These are phyloP conservation scores for Gallirallus australis DNA, from an alignment of 2,797 vertebrate genomes.

Conservation along the genomic window DNA sequence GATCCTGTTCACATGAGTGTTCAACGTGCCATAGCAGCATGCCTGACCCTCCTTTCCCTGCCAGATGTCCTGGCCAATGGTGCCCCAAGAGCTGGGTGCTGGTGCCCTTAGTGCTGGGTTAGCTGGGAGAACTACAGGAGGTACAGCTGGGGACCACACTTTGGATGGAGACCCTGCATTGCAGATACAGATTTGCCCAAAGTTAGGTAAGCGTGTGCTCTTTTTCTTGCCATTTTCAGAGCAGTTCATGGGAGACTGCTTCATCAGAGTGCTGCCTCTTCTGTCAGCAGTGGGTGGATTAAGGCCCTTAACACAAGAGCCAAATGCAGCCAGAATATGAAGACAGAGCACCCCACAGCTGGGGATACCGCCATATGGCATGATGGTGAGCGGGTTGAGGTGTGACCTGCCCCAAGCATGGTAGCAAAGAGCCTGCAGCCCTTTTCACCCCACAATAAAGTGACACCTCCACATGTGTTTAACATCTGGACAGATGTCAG, in stretches of 20 bases:
- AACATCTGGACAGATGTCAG: neutral
- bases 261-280: neutral
- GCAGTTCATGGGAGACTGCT: neutral
- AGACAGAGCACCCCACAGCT: rapidly evolving
- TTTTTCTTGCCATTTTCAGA: neutral
- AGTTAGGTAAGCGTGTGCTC: neutral
- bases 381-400: rapidly evolving
- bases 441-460: neutral
- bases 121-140: neutral
- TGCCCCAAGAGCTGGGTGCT: neutral
- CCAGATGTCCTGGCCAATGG: rapidly evolving
- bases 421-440: neutral
- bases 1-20: neutral
- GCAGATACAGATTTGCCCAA: neutral
- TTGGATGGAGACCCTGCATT: neutral
- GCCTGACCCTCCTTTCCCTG: neutral
- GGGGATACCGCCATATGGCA: neutral
- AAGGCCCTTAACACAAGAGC: neutral
- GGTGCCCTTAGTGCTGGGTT: neutral
- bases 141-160: neutral
- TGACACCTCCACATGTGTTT: rapidly evolving
- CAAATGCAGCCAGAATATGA: neutral
- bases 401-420: neutral
- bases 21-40: rapidly evolving
- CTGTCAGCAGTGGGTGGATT: neutral